Evolutionary conservation across 2,113 vertebrate genomes (phyloP).

Genomic region (Rissa tridactyla): DNA sequence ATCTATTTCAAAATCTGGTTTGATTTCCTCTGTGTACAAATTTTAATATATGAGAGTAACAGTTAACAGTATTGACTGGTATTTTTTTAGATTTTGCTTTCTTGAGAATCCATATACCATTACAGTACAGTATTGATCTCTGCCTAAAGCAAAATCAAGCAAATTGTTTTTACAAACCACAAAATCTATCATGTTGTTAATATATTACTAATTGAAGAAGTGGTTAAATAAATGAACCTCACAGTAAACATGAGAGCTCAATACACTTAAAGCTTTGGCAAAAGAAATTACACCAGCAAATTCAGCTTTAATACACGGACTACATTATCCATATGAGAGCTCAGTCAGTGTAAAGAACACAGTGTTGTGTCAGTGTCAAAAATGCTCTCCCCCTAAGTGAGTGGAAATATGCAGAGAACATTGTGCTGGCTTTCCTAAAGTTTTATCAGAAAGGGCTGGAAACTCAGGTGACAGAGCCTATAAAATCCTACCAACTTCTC

Average conservation of each 20-base stretch:
- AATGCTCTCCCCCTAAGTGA: neutral
- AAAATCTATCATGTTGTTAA: slow-evolving; percentile 19
- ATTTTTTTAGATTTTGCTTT: neutral
- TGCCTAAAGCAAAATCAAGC: neutral
- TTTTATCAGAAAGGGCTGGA: neutral
- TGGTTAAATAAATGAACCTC: neutral
- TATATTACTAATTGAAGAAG: slow-evolving; percentile 34
- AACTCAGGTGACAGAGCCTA: neutral
- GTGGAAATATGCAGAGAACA: neutral
- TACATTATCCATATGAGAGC: neutral
- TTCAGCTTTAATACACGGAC: neutral
- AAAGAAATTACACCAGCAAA: neutral
- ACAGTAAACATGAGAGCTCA: neutral
- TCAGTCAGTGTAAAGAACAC: neutral
- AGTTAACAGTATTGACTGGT: neutral
- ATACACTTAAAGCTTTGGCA: neutral
- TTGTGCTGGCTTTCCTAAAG: neutral
- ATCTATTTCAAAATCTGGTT: neutral
- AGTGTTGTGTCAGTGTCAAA: neutral
- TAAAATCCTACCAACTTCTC: neutral
- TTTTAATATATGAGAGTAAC: neutral
- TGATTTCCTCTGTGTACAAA: neutral
- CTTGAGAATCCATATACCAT: slow-evolving; percentile 5
- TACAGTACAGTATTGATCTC: slow-evolving; percentile 5
- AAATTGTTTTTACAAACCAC: slow-evolving; percentile 8